Evolutionary conservation across 2,113 vertebrate genomes (phyloP), one percentile per base, ranked within the genome.

Genomic region (Colossoma macropomum): DNA sequence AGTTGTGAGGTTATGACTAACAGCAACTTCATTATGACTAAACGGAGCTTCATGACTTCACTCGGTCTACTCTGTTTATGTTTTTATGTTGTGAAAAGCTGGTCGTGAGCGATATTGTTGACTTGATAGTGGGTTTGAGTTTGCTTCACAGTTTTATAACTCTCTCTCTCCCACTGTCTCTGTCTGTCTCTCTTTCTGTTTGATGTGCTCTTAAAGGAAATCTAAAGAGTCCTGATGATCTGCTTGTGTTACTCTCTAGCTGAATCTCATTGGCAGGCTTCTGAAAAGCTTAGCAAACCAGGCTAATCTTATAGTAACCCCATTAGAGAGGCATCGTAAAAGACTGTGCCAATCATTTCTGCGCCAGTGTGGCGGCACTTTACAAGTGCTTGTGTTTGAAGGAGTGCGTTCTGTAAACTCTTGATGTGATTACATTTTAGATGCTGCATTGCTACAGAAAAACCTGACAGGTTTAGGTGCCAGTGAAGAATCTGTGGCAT

Each of bases 361-460:
- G 54, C 38, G n/a, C 59, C 60, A 28, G 34, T 28, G 27, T 48
- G 16, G 23, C 15, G 38, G 71, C 41, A 80, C 65, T 52, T 28
- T 19, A 38, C 69, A 72, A 38, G 32, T 8, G 56, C 71, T 60
- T 62, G 28, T 62, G 34, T 72, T 69, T 60, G 38, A 34, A 45
- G 28, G 27, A 77, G 52, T 21, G 17, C 34, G 41, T 27, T 66
- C 38, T 45, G 56, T n/a, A 78, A 82, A 48, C 75, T 52, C 52
- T 78, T 79, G 59, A 66, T 17, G 27, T 59, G 45, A 83, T 83
- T 70, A 48, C 62, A 63, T 15, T 75, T 68, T 62, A 72, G 79
- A 72, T 54, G 56, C 45, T 27, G 28, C 45, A n/a, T 16, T 69
- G 62, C 65, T 80, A 63, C 69, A 56, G 48, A 1, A 2, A 68